Conservation (phyloP, 2,888 invertebrate genomes). For the Liodrosophila aerea region DNA sequence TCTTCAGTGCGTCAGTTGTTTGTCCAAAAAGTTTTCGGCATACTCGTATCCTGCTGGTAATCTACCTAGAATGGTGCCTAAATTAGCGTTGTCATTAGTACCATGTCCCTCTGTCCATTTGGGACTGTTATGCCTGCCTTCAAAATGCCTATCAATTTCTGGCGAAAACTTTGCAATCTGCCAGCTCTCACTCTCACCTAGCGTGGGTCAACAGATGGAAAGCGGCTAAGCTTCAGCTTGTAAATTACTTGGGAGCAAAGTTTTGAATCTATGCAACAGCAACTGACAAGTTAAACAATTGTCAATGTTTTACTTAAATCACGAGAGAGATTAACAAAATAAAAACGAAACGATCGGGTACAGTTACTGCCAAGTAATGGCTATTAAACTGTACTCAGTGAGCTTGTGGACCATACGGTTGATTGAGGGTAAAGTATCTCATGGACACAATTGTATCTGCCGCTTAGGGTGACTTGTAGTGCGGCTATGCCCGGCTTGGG, state of each 20-base stretch:
- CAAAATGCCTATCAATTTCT: constrained; percentile 26
- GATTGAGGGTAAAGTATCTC: not conserved
- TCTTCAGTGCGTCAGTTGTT: constrained; percentile 54
- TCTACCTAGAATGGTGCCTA: constrained; percentile 47
- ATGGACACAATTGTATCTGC: not conserved
- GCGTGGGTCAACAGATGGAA: too few relatives aligned
- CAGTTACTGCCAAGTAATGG: constrained; percentile 42
- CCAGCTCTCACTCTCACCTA: constrained; percentile 3
- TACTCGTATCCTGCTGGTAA: constrained; percentile 21
- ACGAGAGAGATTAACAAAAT: constrained; percentile 24
- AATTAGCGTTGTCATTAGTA: constrained; percentile 71
- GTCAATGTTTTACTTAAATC: constrained; percentile 68
- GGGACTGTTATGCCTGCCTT: constrained; percentile 8
- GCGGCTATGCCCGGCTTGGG: not conserved
- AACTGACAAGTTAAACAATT: constrained; percentile 45
- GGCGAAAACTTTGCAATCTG: constrained; percentile 18
- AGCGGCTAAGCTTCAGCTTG: constrained; percentile 9
- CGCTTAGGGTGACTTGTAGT: constrained; percentile 10
- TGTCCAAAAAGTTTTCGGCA: constrained; percentile 42
- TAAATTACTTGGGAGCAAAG: constrained; percentile 45
- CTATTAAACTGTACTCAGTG: constrained; percentile 16
- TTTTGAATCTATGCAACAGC: constrained; percentile 35
- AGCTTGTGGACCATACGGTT: not conserved
- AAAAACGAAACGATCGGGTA: constrained; percentile 31
- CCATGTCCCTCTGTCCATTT: constrained; percentile 11